Evolutionary conservation across 2,113 vertebrate genomes (phyloP).

Genomic region (Todiramphus saurophagus): DNA sequence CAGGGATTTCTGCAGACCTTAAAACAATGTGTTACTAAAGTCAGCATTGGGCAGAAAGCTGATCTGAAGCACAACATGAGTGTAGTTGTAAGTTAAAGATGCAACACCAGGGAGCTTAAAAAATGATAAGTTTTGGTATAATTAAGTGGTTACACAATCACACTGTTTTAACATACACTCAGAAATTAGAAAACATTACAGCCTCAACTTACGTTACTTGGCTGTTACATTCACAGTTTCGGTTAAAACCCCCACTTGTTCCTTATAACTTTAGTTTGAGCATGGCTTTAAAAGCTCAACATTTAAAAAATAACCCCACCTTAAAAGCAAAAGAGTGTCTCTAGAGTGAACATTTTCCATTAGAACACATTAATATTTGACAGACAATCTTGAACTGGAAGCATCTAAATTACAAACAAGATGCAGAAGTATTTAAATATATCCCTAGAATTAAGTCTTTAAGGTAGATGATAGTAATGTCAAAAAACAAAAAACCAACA

Average conservation of each 20-base stretch:
- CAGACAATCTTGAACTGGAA: conserved; percentile 59
- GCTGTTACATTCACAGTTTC: not conserved
- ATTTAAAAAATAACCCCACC: not conserved
- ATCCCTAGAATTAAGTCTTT: conserved; percentile 1
- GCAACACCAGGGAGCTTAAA: not conserved
- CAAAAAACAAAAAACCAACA: not conserved
- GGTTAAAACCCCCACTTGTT: not conserved
- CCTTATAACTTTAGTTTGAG: conserved; percentile 17
- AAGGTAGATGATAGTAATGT: not conserved
- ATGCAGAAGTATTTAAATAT: conserved; percentile 44
- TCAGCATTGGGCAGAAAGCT: not conserved
- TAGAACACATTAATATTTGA: conserved; percentile 81
- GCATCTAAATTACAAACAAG: conserved; percentile 61
- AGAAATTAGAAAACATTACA: not conserved
- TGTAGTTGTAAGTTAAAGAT: not conserved
- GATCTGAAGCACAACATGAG: not conserved
- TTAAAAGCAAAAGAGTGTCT: conserved; percentile 69
- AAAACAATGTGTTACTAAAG: not conserved
- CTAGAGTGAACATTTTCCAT: conserved; percentile 75
- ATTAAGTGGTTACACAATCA: not conserved
- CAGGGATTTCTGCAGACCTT: not conserved
- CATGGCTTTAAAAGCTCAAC: conserved; percentile 43
- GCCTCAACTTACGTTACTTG: not conserved
- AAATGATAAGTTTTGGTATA: not conserved
- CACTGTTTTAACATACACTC: not conserved